Evolutionary conservation across 2,888 invertebrate genomes (phyloP), one percentile per base, ranked within the genome.

Genomic region (Euspilapteryx auroguttella): DNA sequence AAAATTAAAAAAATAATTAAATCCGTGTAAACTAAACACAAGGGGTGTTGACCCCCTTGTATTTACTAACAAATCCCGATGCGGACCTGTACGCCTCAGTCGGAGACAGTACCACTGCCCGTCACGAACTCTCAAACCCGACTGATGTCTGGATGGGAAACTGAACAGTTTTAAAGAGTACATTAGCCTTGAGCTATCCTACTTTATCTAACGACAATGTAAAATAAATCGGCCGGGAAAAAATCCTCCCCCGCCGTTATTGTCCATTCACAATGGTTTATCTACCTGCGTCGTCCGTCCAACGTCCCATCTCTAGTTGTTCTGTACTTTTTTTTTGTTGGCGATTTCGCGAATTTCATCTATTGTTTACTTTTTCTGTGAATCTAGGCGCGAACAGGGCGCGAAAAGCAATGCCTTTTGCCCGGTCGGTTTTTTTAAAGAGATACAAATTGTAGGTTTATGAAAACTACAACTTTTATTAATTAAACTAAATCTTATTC

Each of bases 61-160:
- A 64, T 64, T 61, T 62, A 65, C 54, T 55, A 65, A 65, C 57
- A 62, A 53, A 45, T 42, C 34, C 32, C 35, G 37, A 44, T 6
- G 8, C 17, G 17, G n/a, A n/a, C n/a, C n/a, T n/a, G n/a, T n/a
- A n/a, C 8, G 17, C 8, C 17, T 17, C 17, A 6, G 5, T 17
- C 8, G 17, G 17, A 17, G 17, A 14, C 26, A 11, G 22, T 3
- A 26, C 55, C 57, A 62, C 62, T 55, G 62, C 49, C 44, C 58
- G 53, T 57, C 37, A 32, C 57, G 65, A 56, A 53, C 61, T 49
- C 54, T 57, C 47, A 63, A 64, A 55, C 57, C 51, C 59, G 55
- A 73, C 71, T 73, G 71, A 69, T 59, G 59, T 56, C 65, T 57
- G 66, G 65, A 64, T 58, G 48, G 47, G 50, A 56, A 49, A 45